Evolutionary conservation across 1,140 invertebrate genomes (phyloP), one percentile per base, ranked within the genome.

Genomic region (Bathynomus jamesi): DNA sequence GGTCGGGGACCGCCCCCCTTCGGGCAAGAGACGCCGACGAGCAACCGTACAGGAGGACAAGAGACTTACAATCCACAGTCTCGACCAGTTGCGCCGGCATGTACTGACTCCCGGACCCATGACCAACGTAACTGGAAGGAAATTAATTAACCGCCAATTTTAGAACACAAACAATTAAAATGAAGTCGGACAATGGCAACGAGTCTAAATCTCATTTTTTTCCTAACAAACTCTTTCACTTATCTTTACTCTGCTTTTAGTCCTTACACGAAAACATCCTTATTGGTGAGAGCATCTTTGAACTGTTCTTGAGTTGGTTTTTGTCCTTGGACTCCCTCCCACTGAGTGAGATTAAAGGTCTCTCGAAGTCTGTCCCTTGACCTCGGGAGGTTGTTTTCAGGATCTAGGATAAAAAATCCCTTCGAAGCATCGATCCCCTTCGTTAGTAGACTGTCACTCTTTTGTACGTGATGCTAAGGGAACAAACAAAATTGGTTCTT

Each of bases 11-110:
- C 29, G 84, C 84, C 21, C 88, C 87, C 24, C 85, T 78, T 24
- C 82, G 79, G 27, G 80, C 78, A 30, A 92, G 82, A 60, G 85
- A 82, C 13, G 86, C 87, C 80, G 90, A 92, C 67, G 86, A 85
- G 81, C 91, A 93, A 25, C 91, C 91, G 81, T 92, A 89, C 63
- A 93, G 83, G 60, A 92, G 78, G 11, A 86, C 84, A 11, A 85
- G 83, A 3, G 87, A 84, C 68, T 83, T 83, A 21, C 88, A 84
- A n/a, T 84, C 80, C 40, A 86, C 79, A 72, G 83, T 85, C 79
- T 88, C 84, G 65, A 91, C 84, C 74, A 85, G 81, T 65, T 88
- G 85, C 1, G 85, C 84, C 4, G 83, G 78, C 53, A 89, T 83
- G 79, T 88, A 87, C 78, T 90, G 87, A 67, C 85, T 86, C 3